phyloP scores from a whole-genome alignment of 2,888 invertebrate genomes.

The Eupithecia subumbrata region DNA sequence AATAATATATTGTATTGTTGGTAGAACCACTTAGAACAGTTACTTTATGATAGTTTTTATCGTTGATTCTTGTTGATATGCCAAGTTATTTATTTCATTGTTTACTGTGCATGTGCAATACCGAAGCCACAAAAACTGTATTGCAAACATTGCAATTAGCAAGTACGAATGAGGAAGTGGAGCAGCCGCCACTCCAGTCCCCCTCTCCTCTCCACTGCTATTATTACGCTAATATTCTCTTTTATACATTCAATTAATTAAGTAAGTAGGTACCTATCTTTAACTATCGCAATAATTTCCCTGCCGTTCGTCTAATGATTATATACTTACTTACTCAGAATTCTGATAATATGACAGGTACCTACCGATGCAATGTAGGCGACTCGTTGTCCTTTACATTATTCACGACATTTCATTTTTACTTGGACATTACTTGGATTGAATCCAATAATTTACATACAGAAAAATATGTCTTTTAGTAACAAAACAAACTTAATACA shows the following conservation, averaged over 20 bases:
- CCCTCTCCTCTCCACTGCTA: background rate
- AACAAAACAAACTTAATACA: background rate
- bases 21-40: background rate
- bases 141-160: constrained; percentile 21
- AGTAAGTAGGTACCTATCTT: background rate
- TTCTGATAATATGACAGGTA: background rate
- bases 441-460: background rate
- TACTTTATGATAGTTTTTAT: background rate
- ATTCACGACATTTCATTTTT: no score
- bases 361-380: background rate
- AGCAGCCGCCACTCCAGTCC: background rate
- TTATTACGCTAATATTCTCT: constrained; percentile 3
- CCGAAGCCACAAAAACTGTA: background rate
- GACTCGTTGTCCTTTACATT: background rate
- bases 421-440: no score
- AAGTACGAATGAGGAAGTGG: constrained; percentile 12
- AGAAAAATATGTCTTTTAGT: background rate
- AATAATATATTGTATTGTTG: no score
- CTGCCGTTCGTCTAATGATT: background rate
- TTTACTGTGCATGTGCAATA: background rate
- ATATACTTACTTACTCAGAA: background rate
- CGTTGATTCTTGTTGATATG: background rate
- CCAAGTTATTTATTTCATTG: background rate
- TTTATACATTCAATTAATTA: background rate
- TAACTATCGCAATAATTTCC: background rate